phyloP scores from a whole-genome alignment of 1,140 invertebrate genomes.

The Zaprionus camerounensis region DNA sequence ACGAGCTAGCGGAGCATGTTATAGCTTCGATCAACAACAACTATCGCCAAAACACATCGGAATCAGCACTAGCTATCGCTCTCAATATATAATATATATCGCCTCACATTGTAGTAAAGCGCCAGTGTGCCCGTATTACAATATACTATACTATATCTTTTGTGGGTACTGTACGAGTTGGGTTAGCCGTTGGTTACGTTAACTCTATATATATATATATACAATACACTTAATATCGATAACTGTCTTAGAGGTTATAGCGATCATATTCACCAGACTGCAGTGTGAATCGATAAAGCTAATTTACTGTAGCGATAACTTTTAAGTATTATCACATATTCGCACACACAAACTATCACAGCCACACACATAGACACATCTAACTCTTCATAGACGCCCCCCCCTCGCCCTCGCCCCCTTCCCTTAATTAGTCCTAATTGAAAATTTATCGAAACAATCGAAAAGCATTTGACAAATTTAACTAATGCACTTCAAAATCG shows the following conservation, averaged over 20 bases:
- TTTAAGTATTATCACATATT: constrained; percentile 9
- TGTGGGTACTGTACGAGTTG: constrained; percentile 38
- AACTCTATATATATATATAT: background rate
- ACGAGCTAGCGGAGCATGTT: constrained; percentile 52
- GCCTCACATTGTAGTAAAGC: constrained; percentile 1
- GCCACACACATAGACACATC: constrained; percentile 2
- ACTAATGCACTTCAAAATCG: constrained; percentile 73
- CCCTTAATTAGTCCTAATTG: constrained; percentile 7
- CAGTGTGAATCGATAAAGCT: constrained; percentile 6
- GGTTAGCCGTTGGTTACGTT: constrained; percentile 31
- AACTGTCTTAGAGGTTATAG: constrained; percentile 14
- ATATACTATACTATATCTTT: constrained; percentile 7
- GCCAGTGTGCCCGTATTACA: background rate
- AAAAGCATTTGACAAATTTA: constrained; percentile 66
- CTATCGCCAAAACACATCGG: constrained; percentile 8
- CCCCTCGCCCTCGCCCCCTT: background rate
- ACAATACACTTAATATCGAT: constrained; percentile 4
- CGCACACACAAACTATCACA: constrained; percentile 1
- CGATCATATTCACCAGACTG: background rate
- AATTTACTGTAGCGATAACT: constrained; percentile 11
- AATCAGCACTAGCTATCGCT: constrained; percentile 34
- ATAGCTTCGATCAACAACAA: constrained; percentile 22
- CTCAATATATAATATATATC: constrained; percentile 37
- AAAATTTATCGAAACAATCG: constrained; percentile 25
- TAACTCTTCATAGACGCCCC: constrained; percentile 2